These are phyloP conservation scores for Camelus bactrianus DNA, from an alignment of 2,113 vertebrate species.

Conservation along the genomic window DNA sequence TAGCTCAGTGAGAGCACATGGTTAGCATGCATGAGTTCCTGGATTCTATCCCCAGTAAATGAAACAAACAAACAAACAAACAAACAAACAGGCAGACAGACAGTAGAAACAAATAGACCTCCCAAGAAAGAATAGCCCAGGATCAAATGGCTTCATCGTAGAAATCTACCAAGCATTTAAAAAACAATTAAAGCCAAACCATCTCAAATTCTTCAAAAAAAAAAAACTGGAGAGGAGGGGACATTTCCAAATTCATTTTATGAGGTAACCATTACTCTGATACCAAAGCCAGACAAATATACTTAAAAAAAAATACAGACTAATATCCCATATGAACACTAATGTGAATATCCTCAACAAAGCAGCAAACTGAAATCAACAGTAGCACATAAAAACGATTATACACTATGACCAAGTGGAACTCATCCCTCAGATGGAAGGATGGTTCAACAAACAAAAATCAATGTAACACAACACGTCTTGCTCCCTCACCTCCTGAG, in stretches of 20 bases:
- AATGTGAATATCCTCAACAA: not conserved
- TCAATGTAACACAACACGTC: not conserved
- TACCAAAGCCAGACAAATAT: not conserved
- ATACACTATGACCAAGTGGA: not conserved
- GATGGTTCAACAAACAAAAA: not conserved
- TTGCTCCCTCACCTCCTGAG: too few species aligned
- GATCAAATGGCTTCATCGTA: not conserved
- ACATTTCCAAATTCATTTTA: not conserved
- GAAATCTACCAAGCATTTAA: not conserved
- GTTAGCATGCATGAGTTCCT: too few species aligned
- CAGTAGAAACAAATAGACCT: not conserved
- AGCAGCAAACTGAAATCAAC: conserved; percentile 1
- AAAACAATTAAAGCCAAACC: not conserved
- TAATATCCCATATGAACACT: not conserved
- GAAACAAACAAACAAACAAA: too few species aligned
- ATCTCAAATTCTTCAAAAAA: not conserved
- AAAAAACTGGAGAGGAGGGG: not conserved
- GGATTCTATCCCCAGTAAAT: too few species aligned
- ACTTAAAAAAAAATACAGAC: not conserved
- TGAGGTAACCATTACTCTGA: not conserved
- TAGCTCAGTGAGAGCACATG: too few species aligned
- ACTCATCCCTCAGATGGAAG: not conserved
- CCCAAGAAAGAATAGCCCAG: not conserved
- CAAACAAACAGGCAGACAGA: too few species aligned
- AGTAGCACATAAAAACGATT: not conserved